Evolutionary conservation across 1,140 invertebrate genomes (phyloP).

Genomic region (Thaumatotibia leucotreta): DNA sequence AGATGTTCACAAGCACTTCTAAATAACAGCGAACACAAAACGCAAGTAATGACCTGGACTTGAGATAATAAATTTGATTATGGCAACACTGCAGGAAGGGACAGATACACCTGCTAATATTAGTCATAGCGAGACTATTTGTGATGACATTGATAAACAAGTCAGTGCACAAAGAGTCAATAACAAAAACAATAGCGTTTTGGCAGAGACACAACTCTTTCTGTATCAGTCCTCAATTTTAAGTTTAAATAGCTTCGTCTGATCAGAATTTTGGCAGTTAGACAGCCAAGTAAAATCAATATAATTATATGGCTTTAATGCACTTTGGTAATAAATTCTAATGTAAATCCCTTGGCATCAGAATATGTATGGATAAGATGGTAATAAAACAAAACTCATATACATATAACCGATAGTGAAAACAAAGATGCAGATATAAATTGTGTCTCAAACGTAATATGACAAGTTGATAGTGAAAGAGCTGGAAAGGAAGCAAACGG

Average conservation of each 20-base stretch:
- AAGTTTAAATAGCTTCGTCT: constrained; percentile 14
- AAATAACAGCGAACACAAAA: neutral
- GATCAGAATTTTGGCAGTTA: constrained; percentile 39
- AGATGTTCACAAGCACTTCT: no score
- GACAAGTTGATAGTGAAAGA: neutral
- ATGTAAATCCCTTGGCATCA: neutral
- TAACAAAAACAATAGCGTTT: constrained; percentile 12
- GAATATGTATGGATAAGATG: neutral
- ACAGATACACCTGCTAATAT: neutral
- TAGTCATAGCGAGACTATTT: constrained; percentile 7
- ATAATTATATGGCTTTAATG: constrained; percentile 18
- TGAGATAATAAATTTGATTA: neutral
- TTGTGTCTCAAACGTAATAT: neutral
- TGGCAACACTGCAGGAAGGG: neutral
- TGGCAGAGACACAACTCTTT: neutral
- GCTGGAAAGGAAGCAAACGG: neutral
- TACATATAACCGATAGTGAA: neutral
- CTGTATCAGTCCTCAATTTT: neutral
- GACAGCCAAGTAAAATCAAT: constrained; percentile 38
- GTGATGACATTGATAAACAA: constrained; percentile 12
- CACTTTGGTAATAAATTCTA: neutral
- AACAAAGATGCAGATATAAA: neutral
- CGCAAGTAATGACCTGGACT: neutral
- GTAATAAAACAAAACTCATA: neutral
- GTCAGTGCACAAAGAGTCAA: neutral